These are phyloP conservation scores for Leucania comma DNA, from an alignment of 2,888 invertebrate species.

Conservation along the genomic window DNA sequence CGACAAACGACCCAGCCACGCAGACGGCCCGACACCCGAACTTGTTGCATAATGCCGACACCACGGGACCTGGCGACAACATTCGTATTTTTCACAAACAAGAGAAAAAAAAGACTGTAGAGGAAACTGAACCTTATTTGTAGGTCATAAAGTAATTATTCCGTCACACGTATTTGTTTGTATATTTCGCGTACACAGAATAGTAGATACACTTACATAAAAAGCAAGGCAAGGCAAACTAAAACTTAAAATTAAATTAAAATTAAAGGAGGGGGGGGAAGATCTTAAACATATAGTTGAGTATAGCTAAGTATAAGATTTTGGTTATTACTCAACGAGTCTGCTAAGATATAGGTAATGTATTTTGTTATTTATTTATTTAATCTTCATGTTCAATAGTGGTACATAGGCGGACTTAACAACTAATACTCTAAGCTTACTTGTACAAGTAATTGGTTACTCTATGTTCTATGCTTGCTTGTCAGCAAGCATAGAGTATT, in stretches of 20 bases:
- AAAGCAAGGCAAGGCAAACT: not conserved
- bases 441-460: too few species aligned
- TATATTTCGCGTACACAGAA: not conserved
- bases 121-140: not conserved
- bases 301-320: not conserved
- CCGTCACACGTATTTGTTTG: too few species aligned
- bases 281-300: constrained; percentile 4
- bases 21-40: constrained; percentile 98
- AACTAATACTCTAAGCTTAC: too few species aligned
- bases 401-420: too few species aligned
- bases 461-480: too few species aligned
- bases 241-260: not conserved
- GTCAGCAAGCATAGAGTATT: too few species aligned
- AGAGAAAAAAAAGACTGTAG: constrained; percentile 4
- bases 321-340: too few species aligned
- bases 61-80: constrained; percentile 94
- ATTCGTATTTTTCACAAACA: constrained; percentile 38
- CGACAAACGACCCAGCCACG: constrained; percentile 97
- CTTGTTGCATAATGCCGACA: constrained; percentile 98
- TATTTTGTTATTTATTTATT: too few species aligned
- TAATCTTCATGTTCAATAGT: too few species aligned
- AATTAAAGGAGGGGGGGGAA: not conserved
- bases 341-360: not conserved
- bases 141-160: not conserved
- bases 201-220: constrained; percentile 2